Base-by-base conservation (phyloP, 2,113 vertebrate genomes). In the Athene noctua region DNA sequence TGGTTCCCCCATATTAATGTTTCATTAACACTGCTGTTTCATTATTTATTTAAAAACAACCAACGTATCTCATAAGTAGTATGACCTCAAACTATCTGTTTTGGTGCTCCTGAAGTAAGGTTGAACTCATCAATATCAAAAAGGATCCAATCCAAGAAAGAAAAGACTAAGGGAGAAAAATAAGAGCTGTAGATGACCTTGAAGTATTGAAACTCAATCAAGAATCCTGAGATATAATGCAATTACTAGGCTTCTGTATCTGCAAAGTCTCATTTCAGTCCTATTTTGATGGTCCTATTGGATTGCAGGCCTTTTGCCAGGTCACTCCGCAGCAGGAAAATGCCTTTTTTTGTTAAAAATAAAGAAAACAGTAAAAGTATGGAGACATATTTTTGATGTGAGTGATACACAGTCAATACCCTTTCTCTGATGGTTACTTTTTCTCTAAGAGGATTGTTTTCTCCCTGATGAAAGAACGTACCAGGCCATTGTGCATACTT, bases 401-500 rank as follows among this genome's bases (percentile, higher is more conserved):
- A 75, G 26, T 36, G 30, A 25, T 38, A 32, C 9, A 15, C 0
- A 0, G 5, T 38, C 58, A 36, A 9, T 49, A 42, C 15, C 32
- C 19, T 72, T 51, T 23, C 68, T 40, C 38, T 59, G 19, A 4
- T 15, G 25, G 11, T 19, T 71, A 62, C 44, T 75, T 79, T 67
- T 67, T 5, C 68, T 82, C 26, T 3, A 13, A 59, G 27, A 21
- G 8, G 19, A 3, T 67, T 46, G 11, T 17, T 80, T 57, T 11
- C 34, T n/a, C 51, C 55, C 59, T 19, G 27, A 70, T 80, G 47
- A 96, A 97, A 97, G 47, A 98, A 78, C 1, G 10, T 81, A 80
- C 30, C 36, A 65, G 71, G 59, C 63, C 66, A 77, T 18, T 17
- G 8, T 51, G 54, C 16, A 34, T 92, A 94, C 83, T 98, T 96